Percentiles rank a stretch among this genome's conserved stretches.
Conservation (phyloP, 2,888 invertebrate genomes). For the Coenonympha arcania region DNA sequence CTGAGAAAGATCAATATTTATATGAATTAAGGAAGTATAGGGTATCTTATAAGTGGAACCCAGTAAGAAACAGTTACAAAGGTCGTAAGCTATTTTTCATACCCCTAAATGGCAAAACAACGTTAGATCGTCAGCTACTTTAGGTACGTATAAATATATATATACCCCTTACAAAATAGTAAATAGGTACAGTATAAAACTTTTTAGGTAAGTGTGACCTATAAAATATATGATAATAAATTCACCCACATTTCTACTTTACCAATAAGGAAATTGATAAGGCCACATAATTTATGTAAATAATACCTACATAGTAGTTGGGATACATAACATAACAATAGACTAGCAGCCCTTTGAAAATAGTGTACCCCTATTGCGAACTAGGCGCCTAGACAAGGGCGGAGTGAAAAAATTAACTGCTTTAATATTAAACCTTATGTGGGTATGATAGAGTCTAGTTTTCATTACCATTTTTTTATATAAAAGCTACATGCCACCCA, state of each 20-base stretch:
- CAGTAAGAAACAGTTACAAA: no score
- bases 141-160: no score
- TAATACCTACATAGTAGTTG: no score
- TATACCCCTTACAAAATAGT: no score
- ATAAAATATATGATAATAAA: conserved; percentile 1
- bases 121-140: no score
- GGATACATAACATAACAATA: conserved; percentile 20
- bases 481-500: neutral
- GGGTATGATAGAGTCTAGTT: neutral
- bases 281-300: conserved; percentile 20
- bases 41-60: no score
- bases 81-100: no score
- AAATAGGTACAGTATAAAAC: neutral
- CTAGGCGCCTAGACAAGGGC: conserved; percentile 49
- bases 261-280: conserved; percentile 24
- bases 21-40: no score
- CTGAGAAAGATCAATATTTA: no score
- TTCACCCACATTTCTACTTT: conserved; percentile 6
- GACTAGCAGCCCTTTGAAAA: conserved; percentile 25
- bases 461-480: neutral
- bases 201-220: neutral
- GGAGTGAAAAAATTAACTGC: neutral
- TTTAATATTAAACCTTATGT: neutral
- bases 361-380: conserved; percentile 31
- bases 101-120: no score